phyloP scores from a whole-genome alignment of 2,797 vertebrate genomes.

The Luscinia luscinia region DNA sequence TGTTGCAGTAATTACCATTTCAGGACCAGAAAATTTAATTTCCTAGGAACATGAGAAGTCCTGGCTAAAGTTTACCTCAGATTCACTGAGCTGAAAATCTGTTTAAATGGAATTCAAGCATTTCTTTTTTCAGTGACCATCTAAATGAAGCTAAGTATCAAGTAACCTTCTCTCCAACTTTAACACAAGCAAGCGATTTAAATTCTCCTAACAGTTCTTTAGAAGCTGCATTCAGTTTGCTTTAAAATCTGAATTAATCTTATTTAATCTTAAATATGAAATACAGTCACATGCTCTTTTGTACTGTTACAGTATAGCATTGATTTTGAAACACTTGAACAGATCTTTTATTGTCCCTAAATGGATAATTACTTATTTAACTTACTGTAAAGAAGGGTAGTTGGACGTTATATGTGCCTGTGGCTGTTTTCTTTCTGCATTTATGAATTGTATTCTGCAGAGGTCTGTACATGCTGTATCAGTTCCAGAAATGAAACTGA shows the following conservation, averaged over 20 bases:
- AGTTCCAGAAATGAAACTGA: not conserved
- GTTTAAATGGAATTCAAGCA: not conserved
- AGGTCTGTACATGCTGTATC: not conserved
- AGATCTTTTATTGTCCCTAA: conserved; percentile 7
- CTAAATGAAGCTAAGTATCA: not conserved
- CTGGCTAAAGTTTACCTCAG: not conserved
- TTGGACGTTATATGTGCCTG: not conserved
- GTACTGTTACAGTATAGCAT: not conserved
- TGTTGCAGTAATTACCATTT: not conserved
- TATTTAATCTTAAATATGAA: conserved; percentile 33
- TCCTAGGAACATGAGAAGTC: not conserved
- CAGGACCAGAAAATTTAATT: conserved; percentile 1
- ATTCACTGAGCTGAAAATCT: not conserved
- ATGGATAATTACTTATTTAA: not conserved
- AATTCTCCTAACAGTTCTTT: not conserved
- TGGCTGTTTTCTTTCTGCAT: not conserved
- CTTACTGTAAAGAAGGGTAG: not conserved
- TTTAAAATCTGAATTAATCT: conserved; percentile 27
- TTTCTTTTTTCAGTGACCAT: not conserved
- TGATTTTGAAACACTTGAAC: conserved; percentile 18
- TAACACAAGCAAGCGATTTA: not conserved
- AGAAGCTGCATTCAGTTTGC: not conserved
- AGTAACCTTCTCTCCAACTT: not conserved
- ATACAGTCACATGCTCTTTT: not conserved
- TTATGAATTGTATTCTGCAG: not conserved